Percentiles rank a stretch among this genome's conserved stretches.
These are phyloP conservation scores for Pollachius pollachius DNA, from an alignment of 2,113 vertebrate genomes.

Conservation along the genomic window DNA sequence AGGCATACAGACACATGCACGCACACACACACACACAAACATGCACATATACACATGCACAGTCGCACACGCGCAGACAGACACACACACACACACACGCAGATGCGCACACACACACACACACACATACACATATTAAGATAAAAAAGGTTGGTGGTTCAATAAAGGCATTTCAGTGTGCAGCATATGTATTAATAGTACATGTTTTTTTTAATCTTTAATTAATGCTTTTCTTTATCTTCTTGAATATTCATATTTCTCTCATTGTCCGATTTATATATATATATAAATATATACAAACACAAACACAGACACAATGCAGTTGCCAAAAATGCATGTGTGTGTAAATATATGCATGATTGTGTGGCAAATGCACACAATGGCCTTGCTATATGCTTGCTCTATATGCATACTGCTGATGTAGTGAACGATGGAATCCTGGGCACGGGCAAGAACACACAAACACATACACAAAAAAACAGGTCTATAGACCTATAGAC, in stretches of 20 bases:
- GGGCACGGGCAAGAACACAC: background rate
- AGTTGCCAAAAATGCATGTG: constrained; percentile 30
- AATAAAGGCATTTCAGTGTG: constrained; percentile 53
- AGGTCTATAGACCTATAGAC: background rate
- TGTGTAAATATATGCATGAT: constrained; percentile 7
- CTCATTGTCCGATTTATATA: too few relatives aligned
- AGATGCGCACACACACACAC: background rate
- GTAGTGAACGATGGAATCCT: background rate
- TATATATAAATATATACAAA: constrained; percentile 5
- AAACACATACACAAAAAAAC: background rate
- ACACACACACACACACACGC: too few relatives aligned
- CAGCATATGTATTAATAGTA: too few relatives aligned
- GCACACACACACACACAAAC: constrained; percentile 13
- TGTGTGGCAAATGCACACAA: too few relatives aligned
- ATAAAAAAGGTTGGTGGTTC: constrained; percentile 61
- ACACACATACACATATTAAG: constrained; percentile 27
- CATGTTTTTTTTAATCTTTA: too few relatives aligned
- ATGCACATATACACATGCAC: constrained; percentile 18
- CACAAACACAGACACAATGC: constrained; percentile 32
- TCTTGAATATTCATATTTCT: too few relatives aligned
- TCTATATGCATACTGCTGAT: constrained; percentile 4
- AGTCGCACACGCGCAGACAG: constrained; percentile 14
- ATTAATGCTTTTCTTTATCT: too few relatives aligned
- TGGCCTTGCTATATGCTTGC: too few relatives aligned
- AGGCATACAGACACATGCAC: too few relatives aligned